These are phyloP conservation scores for Calosoma granatense DNA, from an alignment of 1,140 invertebrate species.

Conservation along the genomic window DNA sequence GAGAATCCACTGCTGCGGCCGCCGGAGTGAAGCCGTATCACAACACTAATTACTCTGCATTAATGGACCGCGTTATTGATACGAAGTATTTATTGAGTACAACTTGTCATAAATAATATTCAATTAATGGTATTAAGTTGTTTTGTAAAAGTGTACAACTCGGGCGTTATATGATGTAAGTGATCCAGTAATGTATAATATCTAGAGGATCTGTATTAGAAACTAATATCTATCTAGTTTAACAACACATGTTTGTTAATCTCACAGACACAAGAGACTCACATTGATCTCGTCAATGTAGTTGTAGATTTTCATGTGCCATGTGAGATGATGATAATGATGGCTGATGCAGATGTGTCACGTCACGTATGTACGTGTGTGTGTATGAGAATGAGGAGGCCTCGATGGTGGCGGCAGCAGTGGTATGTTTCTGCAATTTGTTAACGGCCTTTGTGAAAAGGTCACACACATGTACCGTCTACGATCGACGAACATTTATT, in stretches of 20 bases:
- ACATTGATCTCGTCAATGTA: too few relatives aligned
- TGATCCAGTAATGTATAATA: too few relatives aligned
- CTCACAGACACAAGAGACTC: too few relatives aligned
- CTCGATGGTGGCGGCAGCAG: not conserved
- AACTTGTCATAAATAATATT: not conserved
- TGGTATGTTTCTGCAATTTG: not conserved
- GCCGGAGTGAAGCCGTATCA: not conserved
- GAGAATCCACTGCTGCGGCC: not conserved
- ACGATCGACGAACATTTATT: too few relatives aligned
- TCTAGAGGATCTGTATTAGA: too few relatives aligned
- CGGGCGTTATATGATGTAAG: too few relatives aligned
- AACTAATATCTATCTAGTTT: too few relatives aligned
- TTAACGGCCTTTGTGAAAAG: not conserved
- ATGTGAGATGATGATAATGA: too few relatives aligned
- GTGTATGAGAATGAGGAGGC: not conserved
- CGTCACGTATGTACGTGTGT: too few relatives aligned
- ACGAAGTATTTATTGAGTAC: not conserved
- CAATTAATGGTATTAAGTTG: slow-evolving; percentile 6
- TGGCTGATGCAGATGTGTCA: too few relatives aligned
- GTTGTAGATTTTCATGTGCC: too few relatives aligned
- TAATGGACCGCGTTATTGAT: not conserved
- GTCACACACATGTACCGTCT: not conserved
- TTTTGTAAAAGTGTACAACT: not conserved
- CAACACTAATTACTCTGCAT: not conserved
- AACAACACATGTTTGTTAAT: too few relatives aligned